Evolutionary conservation across 1,140 invertebrate species (phyloP).

Genomic region (Ceratina calcarata): DNA sequence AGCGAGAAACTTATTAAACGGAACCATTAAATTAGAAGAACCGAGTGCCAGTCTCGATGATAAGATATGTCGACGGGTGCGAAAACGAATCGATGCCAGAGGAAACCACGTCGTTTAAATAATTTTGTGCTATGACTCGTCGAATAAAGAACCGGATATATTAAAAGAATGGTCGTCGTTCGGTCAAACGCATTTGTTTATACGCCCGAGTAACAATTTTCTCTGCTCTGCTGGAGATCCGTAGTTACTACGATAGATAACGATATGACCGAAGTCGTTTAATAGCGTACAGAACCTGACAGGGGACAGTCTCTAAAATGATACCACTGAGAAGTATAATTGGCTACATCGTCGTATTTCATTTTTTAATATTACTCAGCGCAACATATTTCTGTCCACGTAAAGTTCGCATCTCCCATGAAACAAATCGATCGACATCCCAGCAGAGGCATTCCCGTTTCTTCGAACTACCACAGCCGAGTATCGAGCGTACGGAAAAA

Average conservation of each 20-base stretch:
- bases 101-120: neutral
- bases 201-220: neutral
- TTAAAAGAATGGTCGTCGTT: neutral
- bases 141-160: conserved; percentile 1
- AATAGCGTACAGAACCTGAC: neutral
- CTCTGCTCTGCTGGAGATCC: neutral
- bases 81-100: conserved; percentile 4
- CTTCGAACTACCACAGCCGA: neutral
- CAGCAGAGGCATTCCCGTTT: neutral
- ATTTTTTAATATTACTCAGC: too few species aligned
- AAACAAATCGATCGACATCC: neutral
- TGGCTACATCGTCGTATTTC: too few species aligned
- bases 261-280: neutral
- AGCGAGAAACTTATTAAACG: conserved; percentile 12
- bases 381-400: too few species aligned
- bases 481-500: neutral
- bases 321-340: neutral
- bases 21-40: conserved; percentile 26
- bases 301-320: too few species aligned
- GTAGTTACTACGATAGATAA: neutral
- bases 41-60: conserved; percentile 16
- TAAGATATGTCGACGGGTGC: conserved; percentile 19
- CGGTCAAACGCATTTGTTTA: neutral
- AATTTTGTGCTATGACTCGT: neutral
- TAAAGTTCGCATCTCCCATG: too few species aligned